A percentile compares a stretch with the other conserved stretches of the same genome.
These are phyloP conservation scores for Himantopus leucocephalus DNA, from an alignment of 2,113 vertebrate species.

Conservation along the genomic window DNA sequence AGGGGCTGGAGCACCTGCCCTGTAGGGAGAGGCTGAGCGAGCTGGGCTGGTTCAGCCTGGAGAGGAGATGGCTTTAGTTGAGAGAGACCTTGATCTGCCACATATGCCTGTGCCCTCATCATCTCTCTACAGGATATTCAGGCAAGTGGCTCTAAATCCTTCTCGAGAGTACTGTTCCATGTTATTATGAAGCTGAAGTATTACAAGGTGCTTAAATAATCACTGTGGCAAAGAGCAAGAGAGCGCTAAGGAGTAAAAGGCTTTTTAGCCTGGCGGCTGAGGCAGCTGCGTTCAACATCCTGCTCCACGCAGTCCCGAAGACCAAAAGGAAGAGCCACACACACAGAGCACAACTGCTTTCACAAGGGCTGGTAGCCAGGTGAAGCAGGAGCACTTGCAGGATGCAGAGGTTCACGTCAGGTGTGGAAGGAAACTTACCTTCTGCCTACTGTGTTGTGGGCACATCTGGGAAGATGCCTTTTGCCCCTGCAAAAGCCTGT, in stretches of 20 bases:
- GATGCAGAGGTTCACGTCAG: not conserved
- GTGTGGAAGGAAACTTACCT: not conserved
- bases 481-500: not conserved
- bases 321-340: not conserved
- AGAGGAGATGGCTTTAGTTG: not conserved
- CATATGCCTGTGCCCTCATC: accelerated
- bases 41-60: not conserved
- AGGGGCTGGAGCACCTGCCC: not conserved
- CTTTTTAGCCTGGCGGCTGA: not conserved
- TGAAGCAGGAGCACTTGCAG: not conserved
- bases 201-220: not conserved
- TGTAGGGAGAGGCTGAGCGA: not conserved
- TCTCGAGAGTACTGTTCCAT: not conserved
- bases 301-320: not conserved
- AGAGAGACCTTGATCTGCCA: not conserved
- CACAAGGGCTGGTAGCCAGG: not conserved
- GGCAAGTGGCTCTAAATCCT: not conserved
- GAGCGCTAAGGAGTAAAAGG: not conserved
- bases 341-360: not conserved
- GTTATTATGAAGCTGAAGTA: not conserved
- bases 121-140: not conserved
- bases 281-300: not conserved
- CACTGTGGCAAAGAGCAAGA: not conserved
- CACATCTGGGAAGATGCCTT: not conserved
- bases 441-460: not conserved